These are phyloP conservation scores for Teinopalpus imperialis DNA, from an alignment of 2,888 invertebrate species.

Conservation along the genomic window DNA sequence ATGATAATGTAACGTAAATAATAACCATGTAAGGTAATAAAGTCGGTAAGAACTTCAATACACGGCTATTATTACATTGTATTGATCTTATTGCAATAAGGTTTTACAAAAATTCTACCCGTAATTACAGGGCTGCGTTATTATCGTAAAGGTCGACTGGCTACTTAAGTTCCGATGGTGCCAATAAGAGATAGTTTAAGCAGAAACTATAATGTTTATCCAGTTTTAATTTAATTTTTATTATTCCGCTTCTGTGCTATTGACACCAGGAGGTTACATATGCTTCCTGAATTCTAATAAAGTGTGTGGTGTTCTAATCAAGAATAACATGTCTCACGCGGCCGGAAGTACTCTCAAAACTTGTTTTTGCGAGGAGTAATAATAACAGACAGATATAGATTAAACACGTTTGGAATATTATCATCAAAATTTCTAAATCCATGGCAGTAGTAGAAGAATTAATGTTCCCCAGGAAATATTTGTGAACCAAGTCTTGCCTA, in stretches of 20 bases:
- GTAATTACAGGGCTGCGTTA: constrained; percentile 19
- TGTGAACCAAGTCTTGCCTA: too few species aligned
- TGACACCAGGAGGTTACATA: too few species aligned
- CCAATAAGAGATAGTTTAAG: background rate
- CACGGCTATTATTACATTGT: constrained; percentile 13
- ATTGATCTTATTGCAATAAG: constrained; percentile 13
- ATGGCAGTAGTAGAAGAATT: too few species aligned
- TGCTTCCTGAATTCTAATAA: constrained; percentile 15
- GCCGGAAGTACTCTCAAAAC: background rate
- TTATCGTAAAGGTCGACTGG: constrained; percentile 15
- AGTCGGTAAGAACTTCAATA: constrained; percentile 4
- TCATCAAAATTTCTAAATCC: too few species aligned
- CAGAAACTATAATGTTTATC: background rate
- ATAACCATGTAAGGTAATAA: constrained; percentile 16
- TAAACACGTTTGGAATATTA: too few species aligned
- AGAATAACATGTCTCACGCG: constrained; percentile 4
- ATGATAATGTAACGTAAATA: constrained; percentile 12
- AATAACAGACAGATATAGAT: too few species aligned
- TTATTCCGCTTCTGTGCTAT: too few species aligned
- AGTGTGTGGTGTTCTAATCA: constrained; percentile 1
- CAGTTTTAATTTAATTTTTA: background rate
- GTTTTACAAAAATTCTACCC: constrained; percentile 15
- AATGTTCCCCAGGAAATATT: too few species aligned
- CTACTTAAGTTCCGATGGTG: constrained; percentile 7
- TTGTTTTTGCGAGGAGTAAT: background rate